Percentiles rank a stretch among this genome's conserved stretches.
phyloP scores from a whole-genome alignment of 2,888 invertebrate genomes.

The Temnothorax unifasciatus region DNA sequence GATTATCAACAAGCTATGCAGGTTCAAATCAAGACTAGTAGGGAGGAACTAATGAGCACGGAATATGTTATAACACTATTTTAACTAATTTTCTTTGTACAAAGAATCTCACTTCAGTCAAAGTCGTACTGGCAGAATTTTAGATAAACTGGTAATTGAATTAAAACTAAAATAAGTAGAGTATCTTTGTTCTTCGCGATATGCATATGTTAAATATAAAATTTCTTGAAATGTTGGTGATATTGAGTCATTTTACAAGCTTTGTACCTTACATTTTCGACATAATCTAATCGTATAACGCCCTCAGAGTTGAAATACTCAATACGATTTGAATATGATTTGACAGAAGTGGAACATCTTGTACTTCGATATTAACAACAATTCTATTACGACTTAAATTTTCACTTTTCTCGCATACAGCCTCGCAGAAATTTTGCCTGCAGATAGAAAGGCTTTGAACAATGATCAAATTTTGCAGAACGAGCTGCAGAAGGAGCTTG shows the following conservation, averaged over 20 bases:
- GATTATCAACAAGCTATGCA: constrained; percentile 87
- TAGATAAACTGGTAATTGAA: not conserved
- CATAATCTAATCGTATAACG: not conserved
- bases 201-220: not conserved
- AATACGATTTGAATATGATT: constrained; percentile 1
- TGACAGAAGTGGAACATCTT: not conserved
- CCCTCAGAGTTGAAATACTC: not conserved
- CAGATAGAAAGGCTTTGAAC: constrained; percentile 80
- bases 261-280: too few relatives aligned
- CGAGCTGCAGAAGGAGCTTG: constrained; percentile 82
- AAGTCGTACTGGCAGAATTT: not conserved
- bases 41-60: constrained; percentile 82
- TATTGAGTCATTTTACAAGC: not conserved
- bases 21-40: constrained; percentile 87
- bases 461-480: constrained; percentile 82
- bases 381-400: constrained; percentile 27
- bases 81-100: not conserved
- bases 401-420: constrained; percentile 67
- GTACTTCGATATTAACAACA: constrained; percentile 9
- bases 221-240: not conserved
- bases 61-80: constrained; percentile 71
- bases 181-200: not conserved
- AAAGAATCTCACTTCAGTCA: constrained; percentile 74
- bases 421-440: constrained; percentile 81
- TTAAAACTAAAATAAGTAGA: not conserved